Conservation (phyloP, 2,888 invertebrate genomes). For the Keiferia lycopersicella region DNA sequence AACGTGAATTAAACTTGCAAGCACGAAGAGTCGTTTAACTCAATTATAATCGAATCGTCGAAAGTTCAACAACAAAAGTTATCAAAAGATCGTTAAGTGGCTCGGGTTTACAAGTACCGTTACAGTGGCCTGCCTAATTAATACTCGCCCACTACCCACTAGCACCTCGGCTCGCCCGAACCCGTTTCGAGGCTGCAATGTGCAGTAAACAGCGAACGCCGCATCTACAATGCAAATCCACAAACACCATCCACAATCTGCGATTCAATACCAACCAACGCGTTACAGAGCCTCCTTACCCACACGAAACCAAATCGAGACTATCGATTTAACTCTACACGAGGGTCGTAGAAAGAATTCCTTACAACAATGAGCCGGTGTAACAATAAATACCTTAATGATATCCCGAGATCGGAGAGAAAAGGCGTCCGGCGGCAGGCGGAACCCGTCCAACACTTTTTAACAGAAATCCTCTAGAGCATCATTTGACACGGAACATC, state of each 20-base stretch:
- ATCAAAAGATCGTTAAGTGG: constrained; percentile 67
- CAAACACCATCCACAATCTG: constrained; percentile 65
- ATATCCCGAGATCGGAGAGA: constrained; percentile 78
- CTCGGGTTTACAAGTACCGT: constrained; percentile 53
- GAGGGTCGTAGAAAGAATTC: constrained; percentile 74
- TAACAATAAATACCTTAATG: constrained; percentile 82
- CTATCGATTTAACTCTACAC: constrained; percentile 76
- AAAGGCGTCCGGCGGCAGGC: constrained; percentile 74
- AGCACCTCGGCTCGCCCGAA: constrained; percentile 52
- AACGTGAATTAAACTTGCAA: constrained; percentile 34
- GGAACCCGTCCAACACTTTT: constrained; percentile 71
- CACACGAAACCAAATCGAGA: constrained; percentile 57
- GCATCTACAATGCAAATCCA: constrained; percentile 76
- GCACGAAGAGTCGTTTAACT: constrained; percentile 49
- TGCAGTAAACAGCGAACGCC: constrained; percentile 61
- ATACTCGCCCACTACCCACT: constrained; percentile 74
- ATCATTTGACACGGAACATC: constrained; percentile 68
- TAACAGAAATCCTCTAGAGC: constrained; percentile 75
- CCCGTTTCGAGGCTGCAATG: constrained; percentile 54
- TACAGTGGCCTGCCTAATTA: constrained; percentile 66
- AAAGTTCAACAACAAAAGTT: constrained; percentile 59
- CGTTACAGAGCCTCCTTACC: constrained; percentile 47
- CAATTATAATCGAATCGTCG: constrained; percentile 57
- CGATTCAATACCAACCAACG: constrained; percentile 59
- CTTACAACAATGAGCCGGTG: constrained; percentile 80